Base-by-base conservation (phyloP, 1,140 invertebrate genomes). In the Papilio dardanus region DNA sequence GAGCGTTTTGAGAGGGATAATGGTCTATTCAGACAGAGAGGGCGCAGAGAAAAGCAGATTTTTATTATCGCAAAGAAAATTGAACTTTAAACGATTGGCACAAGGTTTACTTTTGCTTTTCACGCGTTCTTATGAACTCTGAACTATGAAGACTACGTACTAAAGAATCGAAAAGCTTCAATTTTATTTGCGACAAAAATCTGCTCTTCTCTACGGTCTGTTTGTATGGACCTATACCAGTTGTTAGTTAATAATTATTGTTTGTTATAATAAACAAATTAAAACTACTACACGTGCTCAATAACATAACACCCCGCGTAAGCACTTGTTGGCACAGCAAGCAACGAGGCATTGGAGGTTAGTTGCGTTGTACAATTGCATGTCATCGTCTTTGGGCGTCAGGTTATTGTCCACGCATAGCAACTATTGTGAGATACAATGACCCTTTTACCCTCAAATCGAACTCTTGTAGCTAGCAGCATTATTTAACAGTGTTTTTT, bases 361-460 rank as follows among this genome's bases (percentile, higher is more conserved):
- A 62, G 54, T 62, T 28, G 2, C 2, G 50, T 24, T 54, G 12
- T 19, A 54, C 10, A 21, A 50, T 8, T 50, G 10, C 8, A 62
- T 24, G 54, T 62, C 54, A 30, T 62, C 54, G 10, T 10, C 0
- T 24, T 62, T 24, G 14, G 54, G 21, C 14, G 21, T 62, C 12
- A 62, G 28, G 54, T 62, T 62, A 62, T 62, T 28, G 54, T 62
- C 21, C 24, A 62, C 24, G 21, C 21, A 62, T 28, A 28, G 54
- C 24, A 54, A 54, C 21, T 54, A 46, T 46, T 54, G 50, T 54
- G 21, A 54, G 14, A 54, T 46, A 46, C 42, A 54, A 54, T 10
- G 24, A 54, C 24, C 1, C 24, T 24, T 10, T 4, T 30, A 62
- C 54, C 24, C 54, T 62, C 54, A 62, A 16, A 62, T 62, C 54